Conservation (phyloP, 2,113 vertebrate species). For the Cynoglossus semilaevis region DNA sequence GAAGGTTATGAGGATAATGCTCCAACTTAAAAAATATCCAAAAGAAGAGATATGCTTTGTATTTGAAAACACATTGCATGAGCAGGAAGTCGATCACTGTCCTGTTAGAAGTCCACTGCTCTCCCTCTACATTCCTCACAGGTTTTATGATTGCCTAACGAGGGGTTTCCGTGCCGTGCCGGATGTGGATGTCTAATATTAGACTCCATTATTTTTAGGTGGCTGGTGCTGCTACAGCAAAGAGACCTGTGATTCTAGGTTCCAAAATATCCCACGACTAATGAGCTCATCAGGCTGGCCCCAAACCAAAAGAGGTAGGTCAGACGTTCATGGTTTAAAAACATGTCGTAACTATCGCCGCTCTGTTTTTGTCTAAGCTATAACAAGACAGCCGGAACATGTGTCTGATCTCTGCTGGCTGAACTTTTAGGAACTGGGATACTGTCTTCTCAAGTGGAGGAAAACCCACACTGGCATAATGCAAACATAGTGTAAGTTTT, state of each 20-base stretch:
- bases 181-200: slow-evolving; percentile 61
- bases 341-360: neutral
- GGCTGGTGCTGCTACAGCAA: slow-evolving; percentile 82
- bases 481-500: slow-evolving; percentile 81
- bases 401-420: slow-evolving; percentile 22
- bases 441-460: slow-evolving; percentile 74
- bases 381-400: neutral
- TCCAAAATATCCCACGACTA: slow-evolving; percentile 79
- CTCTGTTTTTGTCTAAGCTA: neutral
- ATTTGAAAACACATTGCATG: neutral
- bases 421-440: slow-evolving; percentile 77
- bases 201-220: slow-evolving; percentile 75
- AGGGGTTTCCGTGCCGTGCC: slow-evolving; percentile 34
- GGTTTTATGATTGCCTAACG: slow-evolving; percentile 46
- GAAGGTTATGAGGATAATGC: neutral
- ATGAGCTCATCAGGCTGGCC: slow-evolving; percentile 80
- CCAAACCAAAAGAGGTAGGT: slow-evolving; percentile 75
- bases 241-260: slow-evolving; percentile 81
- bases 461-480: slow-evolving; percentile 84
- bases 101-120: slow-evolving; percentile 19
- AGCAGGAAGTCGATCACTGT: neutral
- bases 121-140: slow-evolving; percentile 37
- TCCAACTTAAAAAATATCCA: neutral
- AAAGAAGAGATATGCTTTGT: neutral
- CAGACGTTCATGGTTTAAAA: slow-evolving; percentile 14